Base-by-base conservation (phyloP, 2,888 invertebrate species). In the Plusia festucae region DNA sequence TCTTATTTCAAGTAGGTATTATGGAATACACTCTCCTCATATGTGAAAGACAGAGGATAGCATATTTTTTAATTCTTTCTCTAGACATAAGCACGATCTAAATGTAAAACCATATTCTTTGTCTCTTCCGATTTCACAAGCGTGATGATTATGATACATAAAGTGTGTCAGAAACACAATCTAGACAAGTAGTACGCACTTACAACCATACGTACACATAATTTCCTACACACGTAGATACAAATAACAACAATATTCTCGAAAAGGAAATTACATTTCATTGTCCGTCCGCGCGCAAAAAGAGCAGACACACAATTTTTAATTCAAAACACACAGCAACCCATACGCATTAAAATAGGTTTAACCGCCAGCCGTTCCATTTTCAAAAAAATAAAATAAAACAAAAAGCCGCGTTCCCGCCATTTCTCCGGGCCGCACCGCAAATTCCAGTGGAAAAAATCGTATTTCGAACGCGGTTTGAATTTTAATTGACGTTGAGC, bases 381-480 rank as follows among this genome's bases (percentile, higher is more conserved):
- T 93, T 92, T 90, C 88, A 90, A 94, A 93, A 83, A 93, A 92
- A 92, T 89, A 89, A 92, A 93, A 91, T 90, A 93, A 94, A 93
- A 93, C 91, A 93, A 93, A 93, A 92, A 92, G 92, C 90, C 92
- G 91, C 92, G 91, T 91, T 92, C 93, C 90, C 90, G 93, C 93
- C 92, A 93, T 93, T 93, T 92, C 94, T 91, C 90, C 84, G 88
- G 87, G 87, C 90, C 91, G 86, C 91, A 90, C 94, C 94, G 90
- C 94, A 93, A 93, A 95, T 95, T 94, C 95, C 95, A 89, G 87
- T 87, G 91, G 92, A 94, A 95, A 95, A 95, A 95, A 95, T 95
- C 95, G 95, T 93, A 94, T 94, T 95, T 93, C 94, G 94, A 91
- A 94, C 95, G 95, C 91, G 93, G 91, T 93, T 94, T 95, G 95